A percentile compares a stretch with the other conserved stretches of the same genome.
Conservation (phyloP, 2,113 vertebrate genomes). For the Canis aureus region DNA sequence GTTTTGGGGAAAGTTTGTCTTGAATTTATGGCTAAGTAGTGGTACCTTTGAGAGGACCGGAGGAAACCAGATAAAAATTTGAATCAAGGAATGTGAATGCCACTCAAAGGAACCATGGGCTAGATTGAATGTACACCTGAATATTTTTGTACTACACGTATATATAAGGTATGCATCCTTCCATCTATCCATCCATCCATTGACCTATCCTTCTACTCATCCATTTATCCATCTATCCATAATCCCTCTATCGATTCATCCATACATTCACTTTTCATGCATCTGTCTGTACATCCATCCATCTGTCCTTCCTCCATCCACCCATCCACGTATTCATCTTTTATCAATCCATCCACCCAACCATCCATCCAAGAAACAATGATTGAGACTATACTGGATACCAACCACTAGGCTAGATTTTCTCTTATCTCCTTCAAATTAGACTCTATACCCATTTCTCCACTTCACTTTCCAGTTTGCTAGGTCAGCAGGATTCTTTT, state of each 20-base stretch:
- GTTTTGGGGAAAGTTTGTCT: conserved; percentile 73
- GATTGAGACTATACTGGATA: neutral
- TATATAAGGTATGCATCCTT: neutral
- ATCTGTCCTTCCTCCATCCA: neutral
- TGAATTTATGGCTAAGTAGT: conserved; percentile 74
- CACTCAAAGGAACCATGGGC: conserved; percentile 72
- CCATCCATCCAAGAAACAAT: neutral
- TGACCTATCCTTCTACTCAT: no score
- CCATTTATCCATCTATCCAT: neutral
- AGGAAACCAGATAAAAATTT: conserved; percentile 80
- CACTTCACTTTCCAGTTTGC: neutral
- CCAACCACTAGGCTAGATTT: neutral
- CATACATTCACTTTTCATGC: neutral
- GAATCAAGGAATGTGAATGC: conserved; percentile 77
- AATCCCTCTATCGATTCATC: neutral
- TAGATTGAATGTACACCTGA: conserved; percentile 55
- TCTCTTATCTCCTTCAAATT: neutral
- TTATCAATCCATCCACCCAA: neutral
- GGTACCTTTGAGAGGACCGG: conserved; percentile 75
- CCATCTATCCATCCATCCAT: neutral
- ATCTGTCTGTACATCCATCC: neutral
- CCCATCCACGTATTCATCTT: neutral
- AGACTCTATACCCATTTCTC: neutral
- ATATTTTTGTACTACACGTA: neutral
- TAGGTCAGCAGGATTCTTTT: conserved; percentile 85